Evolutionary conservation across 2,888 invertebrate genomes (phyloP).

Genomic region (Campopleginae sp.): DNA sequence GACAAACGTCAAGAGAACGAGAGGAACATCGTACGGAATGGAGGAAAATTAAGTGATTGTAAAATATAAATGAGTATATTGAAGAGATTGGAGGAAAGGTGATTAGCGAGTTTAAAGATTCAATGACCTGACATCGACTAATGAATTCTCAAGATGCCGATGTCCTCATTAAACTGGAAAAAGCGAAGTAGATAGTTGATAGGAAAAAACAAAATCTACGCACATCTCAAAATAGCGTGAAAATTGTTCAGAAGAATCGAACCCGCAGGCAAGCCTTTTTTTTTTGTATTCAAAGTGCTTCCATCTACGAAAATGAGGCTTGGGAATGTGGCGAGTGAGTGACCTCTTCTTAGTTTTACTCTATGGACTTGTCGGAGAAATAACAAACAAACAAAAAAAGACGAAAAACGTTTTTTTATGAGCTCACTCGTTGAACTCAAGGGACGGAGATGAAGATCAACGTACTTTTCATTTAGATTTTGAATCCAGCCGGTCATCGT

Average conservation of each 20-base stretch:
- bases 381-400: neutral
- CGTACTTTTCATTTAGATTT: neutral
- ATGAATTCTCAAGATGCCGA: neutral
- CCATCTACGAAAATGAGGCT: neutral
- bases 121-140: neutral
- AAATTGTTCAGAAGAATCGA: neutral
- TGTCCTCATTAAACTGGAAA: neutral
- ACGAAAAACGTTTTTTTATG: neutral
- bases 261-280: neutral
- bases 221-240: neutral
- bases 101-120: neutral
- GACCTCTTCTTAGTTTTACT: neutral
- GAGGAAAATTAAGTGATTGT: neutral
- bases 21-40: neutral
- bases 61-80: neutral
- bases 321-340: neutral
- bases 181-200: neutral
- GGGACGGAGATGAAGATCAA: neutral
- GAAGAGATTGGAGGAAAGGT: neutral
- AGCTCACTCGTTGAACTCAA: neutral
- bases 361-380: neutral
- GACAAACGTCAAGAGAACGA: neutral
- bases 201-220: neutral
- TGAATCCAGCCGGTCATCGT: neutral
- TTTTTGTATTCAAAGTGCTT: neutral